A percentile compares a stretch with the other conserved stretches of the same genome.
phyloP scores from a whole-genome alignment of 2,113 vertebrate species.

The Stegostoma tigrinum region DNA sequence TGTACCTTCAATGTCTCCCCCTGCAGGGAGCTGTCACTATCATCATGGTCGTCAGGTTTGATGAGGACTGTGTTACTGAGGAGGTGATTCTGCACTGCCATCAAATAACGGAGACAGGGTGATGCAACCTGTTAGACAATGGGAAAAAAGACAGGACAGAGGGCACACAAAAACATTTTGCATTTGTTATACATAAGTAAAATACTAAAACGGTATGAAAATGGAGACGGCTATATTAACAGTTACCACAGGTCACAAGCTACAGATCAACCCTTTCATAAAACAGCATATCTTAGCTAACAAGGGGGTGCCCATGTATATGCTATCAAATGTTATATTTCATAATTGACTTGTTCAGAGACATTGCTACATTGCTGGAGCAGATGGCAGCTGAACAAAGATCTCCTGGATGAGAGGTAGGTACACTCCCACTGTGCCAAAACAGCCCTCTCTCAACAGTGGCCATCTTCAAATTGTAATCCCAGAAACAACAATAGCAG shows the following conservation, averaged over 20 bases:
- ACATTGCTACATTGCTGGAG: no score
- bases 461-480: no score
- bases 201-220: neutral
- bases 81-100: slow-evolving; percentile 98
- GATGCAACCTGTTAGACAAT: slow-evolving; percentile 77
- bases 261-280: no score
- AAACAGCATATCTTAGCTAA: no score
- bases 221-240: neutral
- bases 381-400: no score
- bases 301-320: no score
- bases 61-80: slow-evolving; percentile 97
- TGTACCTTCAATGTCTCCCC: slow-evolving; percentile 99
- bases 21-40: slow-evolving; percentile 98
- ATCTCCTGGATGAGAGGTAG: no score
- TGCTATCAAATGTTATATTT: no score
- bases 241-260: neutral
- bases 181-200: neutral
- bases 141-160: neutral
- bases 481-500: no score
- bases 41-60: slow-evolving; percentile 88
- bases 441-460: no score
- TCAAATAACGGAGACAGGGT: slow-evolving; percentile 91
- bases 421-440: no score
- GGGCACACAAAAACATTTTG: neutral
- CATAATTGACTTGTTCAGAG: no score